Evolutionary conservation across 2,888 invertebrate genomes (phyloP), one percentile per base, ranked within the genome.

Genomic region (Phytoseiulus persimilis): DNA sequence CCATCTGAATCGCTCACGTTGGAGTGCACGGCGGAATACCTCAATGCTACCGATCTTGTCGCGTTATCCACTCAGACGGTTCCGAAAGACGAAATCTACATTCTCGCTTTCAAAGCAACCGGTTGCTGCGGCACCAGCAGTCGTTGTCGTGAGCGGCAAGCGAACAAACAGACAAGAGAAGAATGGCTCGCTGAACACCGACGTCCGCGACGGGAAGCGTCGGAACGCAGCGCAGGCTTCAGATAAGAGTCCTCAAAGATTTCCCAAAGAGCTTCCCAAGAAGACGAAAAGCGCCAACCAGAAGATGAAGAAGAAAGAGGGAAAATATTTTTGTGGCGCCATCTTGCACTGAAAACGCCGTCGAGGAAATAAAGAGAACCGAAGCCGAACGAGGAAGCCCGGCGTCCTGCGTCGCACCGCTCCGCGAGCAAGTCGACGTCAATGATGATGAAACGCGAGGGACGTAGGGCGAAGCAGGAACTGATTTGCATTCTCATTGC

Each of bases 401-500:
- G 23, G 2, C 9, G 14, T 6, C 18, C 65, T 65, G 18, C 65
- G 2, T 28, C 65, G 65, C 65, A 23, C 14, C 65, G 65, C 9
- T 28, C 2, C 65, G 2, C 65, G 65, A 14, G 23, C 65, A 23
- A 65, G 18, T 23, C 65, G 65, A 65, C 65, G 65, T 28, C 65
- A 65, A 65, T 65, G 65, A 65, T 65, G 65, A 65, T 65, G 65
- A 65, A 65, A 65, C 5, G 65, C 65, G 65, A 11, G 9, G 65
- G 65, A 65, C 28, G 18, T 6, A 65, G 65, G 28, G 65, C 65
- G 65, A 39, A 65, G 65, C 65, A 65, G 18, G 18, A 65, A 65
- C 65, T 65, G 65, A 65, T 65, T 65, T 65, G 65, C 65, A 65
- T 65, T 65, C 65, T 65, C 65, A 65, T 65, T 65, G 65, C 65